Evolutionary conservation across 1,140 invertebrate genomes (phyloP), one percentile per base, ranked within the genome.

Genomic region (Mya arenaria): DNA sequence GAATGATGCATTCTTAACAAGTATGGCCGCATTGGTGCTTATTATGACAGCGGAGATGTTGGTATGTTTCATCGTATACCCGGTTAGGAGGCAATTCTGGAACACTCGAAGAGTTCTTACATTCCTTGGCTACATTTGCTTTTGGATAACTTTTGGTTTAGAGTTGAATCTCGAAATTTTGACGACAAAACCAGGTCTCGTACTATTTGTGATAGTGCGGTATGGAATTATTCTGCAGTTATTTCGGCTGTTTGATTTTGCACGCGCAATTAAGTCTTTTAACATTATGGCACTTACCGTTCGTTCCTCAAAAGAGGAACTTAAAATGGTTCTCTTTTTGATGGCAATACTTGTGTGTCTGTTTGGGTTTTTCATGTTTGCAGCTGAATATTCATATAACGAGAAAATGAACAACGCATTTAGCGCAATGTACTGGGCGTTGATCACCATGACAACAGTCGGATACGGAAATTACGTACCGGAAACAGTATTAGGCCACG

Each of bases 391-490:
- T 36, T n/a, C n/a, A 4, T 4, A 32, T 55, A 32, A 63, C 25
- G 34, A 39, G 19, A 48, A 36, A 56, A 78, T 55, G 62, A n/a
- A 19, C 4, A 68, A 68, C 23, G 25, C 58, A 15, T 36, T 78
- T 25, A 32, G 23, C 5, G 81, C 83, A 48, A 73, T 85, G 5
- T 94, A 93, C 92, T 94, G 93, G 93, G 92, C 93, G 4, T 86
- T 92, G 15, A 93, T 94, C 83, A 94, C 94, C 62, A 92, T 93
- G 89, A 93, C 92, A 44, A 93, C 92, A 13, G 92, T 93, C 2
- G 93, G 93, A 4, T 93, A 93, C 77, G 93, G 93, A 17, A 92
- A 93, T 79, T 79, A 73, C 63, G 83, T 87, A 69, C 90, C 90
- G 6, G 78, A 44, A 8, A 79, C 86, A 19, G 36, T 69, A 5